phyloP scores from a whole-genome alignment of 1,140 invertebrate species.

The Drosophila aff. region DNA sequence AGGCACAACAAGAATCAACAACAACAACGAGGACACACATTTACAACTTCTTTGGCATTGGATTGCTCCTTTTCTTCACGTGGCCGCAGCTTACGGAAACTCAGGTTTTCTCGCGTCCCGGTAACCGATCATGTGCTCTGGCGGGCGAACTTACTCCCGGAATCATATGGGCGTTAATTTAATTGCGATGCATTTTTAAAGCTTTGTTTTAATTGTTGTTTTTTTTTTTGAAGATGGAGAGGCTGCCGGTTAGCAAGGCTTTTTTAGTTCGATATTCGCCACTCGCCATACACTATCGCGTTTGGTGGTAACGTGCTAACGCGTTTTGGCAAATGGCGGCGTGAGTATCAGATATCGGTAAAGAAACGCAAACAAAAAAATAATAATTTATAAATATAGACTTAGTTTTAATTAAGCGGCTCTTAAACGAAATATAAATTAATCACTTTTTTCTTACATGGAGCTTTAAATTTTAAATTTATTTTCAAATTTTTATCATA shows the following conservation, averaged over 20 bases:
- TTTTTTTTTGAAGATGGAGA: constrained; percentile 27
- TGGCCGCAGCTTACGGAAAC: constrained; percentile 31
- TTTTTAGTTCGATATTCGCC: constrained; percentile 45
- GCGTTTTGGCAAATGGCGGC: neutral
- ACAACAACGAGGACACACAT: constrained; percentile 37
- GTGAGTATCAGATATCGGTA: neutral
- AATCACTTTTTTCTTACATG: neutral
- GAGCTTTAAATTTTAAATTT: neutral
- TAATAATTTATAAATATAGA: no score
- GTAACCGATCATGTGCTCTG: constrained; percentile 21
- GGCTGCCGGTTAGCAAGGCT: constrained; percentile 41
- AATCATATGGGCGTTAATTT: constrained; percentile 27
- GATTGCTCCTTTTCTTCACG: constrained; percentile 24
- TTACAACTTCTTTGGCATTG: constrained; percentile 61
- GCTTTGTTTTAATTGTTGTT: constrained; percentile 52
- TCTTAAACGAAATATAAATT: no score
- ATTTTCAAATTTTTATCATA: neutral
- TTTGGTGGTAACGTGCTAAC: constrained; percentile 3
- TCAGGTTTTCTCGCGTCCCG: constrained; percentile 6
- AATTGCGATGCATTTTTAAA: constrained; percentile 40
- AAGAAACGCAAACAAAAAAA: neutral
- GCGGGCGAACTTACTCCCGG: constrained; percentile 6
- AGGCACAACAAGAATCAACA: constrained; percentile 35
- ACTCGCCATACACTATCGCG: constrained; percentile 1
- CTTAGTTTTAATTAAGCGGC: no score